Percentiles rank a stretch among this genome's conserved stretches.
Conservation (phyloP, 2,888 invertebrate genomes). For the Malthinus seriepunctatus region DNA sequence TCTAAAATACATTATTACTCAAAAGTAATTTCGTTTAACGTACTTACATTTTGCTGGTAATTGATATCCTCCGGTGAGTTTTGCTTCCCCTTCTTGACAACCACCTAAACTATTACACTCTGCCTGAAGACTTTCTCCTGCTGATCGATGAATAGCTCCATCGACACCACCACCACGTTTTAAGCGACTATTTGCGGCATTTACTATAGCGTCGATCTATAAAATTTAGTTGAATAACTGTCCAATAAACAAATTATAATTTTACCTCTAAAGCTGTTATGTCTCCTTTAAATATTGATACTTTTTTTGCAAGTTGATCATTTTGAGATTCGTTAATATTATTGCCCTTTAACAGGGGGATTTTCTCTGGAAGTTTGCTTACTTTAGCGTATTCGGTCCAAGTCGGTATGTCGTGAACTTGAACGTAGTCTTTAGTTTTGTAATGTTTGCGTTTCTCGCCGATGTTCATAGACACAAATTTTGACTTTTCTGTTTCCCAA, state of each 20-base stretch:
- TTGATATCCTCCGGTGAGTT: constrained; percentile 79
- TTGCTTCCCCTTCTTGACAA: constrained; percentile 82
- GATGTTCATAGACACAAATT: constrained; percentile 57
- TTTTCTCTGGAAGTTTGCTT: constrained; percentile 47
- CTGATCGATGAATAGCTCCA: constrained; percentile 85
- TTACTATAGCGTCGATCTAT: constrained; percentile 84
- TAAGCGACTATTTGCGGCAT: constrained; percentile 81
- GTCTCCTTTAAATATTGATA: constrained; percentile 75
- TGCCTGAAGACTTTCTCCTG: constrained; percentile 68
- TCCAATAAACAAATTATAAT: neutral
- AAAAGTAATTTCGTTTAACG: neutral
- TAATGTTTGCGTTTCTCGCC: constrained; percentile 61
- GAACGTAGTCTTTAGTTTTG: constrained; percentile 52
- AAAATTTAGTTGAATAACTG: constrained; percentile 25
- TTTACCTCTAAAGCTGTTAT: constrained; percentile 76
- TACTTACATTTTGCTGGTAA: constrained; percentile 82
- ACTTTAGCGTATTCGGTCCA: constrained; percentile 60
- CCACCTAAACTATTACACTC: constrained; percentile 76
- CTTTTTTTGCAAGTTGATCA: constrained; percentile 59
- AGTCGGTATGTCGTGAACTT: constrained; percentile 57
- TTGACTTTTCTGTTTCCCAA: constrained; percentile 60
- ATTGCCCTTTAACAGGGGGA: constrained; percentile 41
- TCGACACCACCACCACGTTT: constrained; percentile 88
- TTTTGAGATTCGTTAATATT: constrained; percentile 55
- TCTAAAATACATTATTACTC: constrained; percentile 60